Evolutionary conservation across 2,113 vertebrate species (phyloP).

Genomic region (Mus musculus): GRCm39 chr14:4070501-4071000

Average conservation of each 20-base stretch:
- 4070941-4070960: constrained; percentile 67
- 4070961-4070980: constrained; percentile 66
- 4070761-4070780: not conserved
- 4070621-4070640: constrained; percentile 74
- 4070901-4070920: not conserved
- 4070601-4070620: constrained; percentile 83
- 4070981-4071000: constrained; percentile 35
- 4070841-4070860: not conserved
- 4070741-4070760: not conserved
- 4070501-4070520: not conserved
- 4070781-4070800: not conserved
- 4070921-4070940: constrained; percentile 61
- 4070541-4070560: constrained; percentile 65
- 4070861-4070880: constrained; percentile 12
- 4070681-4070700: constrained; percentile 65
- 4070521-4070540: constrained; percentile 45
- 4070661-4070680: constrained; percentile 40
- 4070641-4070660: constrained; percentile 76
- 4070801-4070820: not conserved
- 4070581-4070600: constrained; percentile 74
- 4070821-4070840: not conserved
- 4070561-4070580: constrained; percentile 74
- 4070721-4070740: not conserved
- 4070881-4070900: constrained; percentile 25
- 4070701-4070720: constrained; percentile 59